Evolutionary conservation across 2,888 invertebrate genomes (phyloP).

Genomic region (Ochropacha duplaris): DNA sequence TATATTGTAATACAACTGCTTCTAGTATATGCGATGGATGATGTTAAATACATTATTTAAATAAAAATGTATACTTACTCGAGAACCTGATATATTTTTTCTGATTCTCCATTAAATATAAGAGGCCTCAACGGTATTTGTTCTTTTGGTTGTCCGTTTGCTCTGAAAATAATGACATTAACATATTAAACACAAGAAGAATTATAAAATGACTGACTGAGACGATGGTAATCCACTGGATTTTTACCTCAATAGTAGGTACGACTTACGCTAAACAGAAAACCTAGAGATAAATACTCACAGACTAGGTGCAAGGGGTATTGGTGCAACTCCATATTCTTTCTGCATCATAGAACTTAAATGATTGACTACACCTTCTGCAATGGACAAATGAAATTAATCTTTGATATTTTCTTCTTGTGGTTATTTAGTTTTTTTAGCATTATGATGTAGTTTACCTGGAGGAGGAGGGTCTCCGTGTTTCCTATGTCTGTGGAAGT

Average conservation of each 20-base stretch:
- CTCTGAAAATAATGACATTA: slow-evolving; percentile 42
- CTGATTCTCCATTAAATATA: slow-evolving; percentile 86
- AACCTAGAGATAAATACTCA: slow-evolving; percentile 41
- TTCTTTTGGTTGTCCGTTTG: slow-evolving; percentile 83
- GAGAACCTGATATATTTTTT: slow-evolving; percentile 86
- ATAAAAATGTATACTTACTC: slow-evolving; percentile 83
- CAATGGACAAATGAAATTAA: slow-evolving; percentile 10
- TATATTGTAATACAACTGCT: slow-evolving; percentile 12
- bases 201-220: too few species aligned
- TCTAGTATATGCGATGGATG: slow-evolving; percentile 25
- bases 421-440: slow-evolving; percentile 5
- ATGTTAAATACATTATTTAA: slow-evolving; percentile 17
- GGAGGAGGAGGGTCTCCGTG: slow-evolving; percentile 55
- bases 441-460: slow-evolving; percentile 43
- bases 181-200: too few species aligned
- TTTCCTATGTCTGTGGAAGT: slow-evolving; percentile 65
- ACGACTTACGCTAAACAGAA: background rate
- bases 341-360: slow-evolving; percentile 80
- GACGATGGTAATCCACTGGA: too few species aligned
- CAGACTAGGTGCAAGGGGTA: slow-evolving; percentile 70
- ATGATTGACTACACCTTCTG: slow-evolving; percentile 75
- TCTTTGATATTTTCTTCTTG: background rate
- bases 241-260: too few species aligned
- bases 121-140: slow-evolving; percentile 91
- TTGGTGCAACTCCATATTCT: slow-evolving; percentile 67